Evolutionary conservation across 1,140 invertebrate species (phyloP), one percentile per base, ranked within the genome.

Genomic region (Lordiphosa collinella): DNA sequence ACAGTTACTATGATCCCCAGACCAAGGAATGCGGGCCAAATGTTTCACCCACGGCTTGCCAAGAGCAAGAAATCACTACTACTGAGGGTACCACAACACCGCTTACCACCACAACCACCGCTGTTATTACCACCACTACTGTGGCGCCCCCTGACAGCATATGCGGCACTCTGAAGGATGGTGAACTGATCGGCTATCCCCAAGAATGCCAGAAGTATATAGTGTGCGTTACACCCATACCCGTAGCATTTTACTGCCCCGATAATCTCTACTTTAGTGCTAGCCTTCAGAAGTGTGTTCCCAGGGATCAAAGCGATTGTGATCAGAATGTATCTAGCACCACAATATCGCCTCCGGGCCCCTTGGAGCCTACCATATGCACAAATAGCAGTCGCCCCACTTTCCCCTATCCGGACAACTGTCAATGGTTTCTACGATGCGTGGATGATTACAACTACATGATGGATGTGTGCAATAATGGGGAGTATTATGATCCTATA

Each of bases 201-300:
- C 52, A 68, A 4, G 69, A 73, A 5, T 87, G 85, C 36, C 85
- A 58, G 12, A 87, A 87, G 38, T 87, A 87, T n/a, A 87, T 87
- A 44, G 68, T 75, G 1, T 87, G 85, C 35, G 71, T 79, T 12
- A 38, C 58, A 0, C 85, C 85, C 6, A 80, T 80, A 35, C 84
- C 84, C 12, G 56, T 87, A 14, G 84, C 63, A 1, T 87, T 87
- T 60, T 64, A 79, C 32, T 87, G 85, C 35, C 48, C 50, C 4
- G 41, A 60, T 2, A 55, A 57, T 2, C 69, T 47, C 4, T 84
- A 70, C 61, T 87, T 87, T 16, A 80, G 67, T 38, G 41, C 51
- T 0, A 11, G 59, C 22, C 25, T 35, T 4, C 58, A 70, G 16
- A 53, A 79, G 7, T 85, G 79, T 18, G 58, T 52, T 1, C 46